Conservation (phyloP, 1,140 invertebrate species). For the Brachionus plicatilis region DNA sequence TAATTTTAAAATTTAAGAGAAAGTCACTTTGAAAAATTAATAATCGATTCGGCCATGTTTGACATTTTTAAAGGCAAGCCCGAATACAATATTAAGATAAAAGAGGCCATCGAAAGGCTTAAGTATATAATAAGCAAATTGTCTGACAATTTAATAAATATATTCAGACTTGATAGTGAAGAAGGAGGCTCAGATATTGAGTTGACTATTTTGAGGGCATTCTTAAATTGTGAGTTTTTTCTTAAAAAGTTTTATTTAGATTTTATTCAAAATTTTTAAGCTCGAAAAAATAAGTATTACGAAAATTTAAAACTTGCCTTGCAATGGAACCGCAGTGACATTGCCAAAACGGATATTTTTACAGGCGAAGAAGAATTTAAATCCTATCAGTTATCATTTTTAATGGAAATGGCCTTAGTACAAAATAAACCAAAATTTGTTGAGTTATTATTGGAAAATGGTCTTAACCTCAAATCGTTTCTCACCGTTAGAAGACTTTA, state of each 20-base stretch:
- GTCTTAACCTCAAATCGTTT: slow-evolving; percentile 95
- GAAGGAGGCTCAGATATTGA: slow-evolving; percentile 39
- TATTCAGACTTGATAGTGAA: slow-evolving; percentile 38
- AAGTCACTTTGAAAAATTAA: slow-evolving; percentile 31
- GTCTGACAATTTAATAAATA: slow-evolving; percentile 34
- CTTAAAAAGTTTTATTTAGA: neutral
- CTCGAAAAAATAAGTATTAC: slow-evolving; percentile 37
- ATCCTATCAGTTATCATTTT: slow-evolving; percentile 45
- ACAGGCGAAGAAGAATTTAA: slow-evolving; percentile 42
- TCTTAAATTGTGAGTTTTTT: slow-evolving; percentile 18
- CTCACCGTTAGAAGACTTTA: slow-evolving; percentile 86
- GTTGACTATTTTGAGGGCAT: slow-evolving; percentile 25
- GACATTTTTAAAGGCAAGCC: neutral
- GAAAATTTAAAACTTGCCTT: slow-evolving; percentile 43
- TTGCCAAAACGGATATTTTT: slow-evolving; percentile 43
- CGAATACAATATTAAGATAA: neutral
- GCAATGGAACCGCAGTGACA: slow-evolving; percentile 43
- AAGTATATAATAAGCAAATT: slow-evolving; percentile 40
- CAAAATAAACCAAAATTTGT: slow-evolving; percentile 95
- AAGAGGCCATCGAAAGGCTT: slow-evolving; percentile 6
- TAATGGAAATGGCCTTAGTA: slow-evolving; percentile 73
- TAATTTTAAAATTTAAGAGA: neutral
- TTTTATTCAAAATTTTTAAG: neutral
- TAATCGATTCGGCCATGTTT: slow-evolving; percentile 24
- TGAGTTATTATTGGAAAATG: slow-evolving; percentile 87